Conservation (phyloP, 2,888 invertebrate species). For the Drosophila bunnanda region DNA sequence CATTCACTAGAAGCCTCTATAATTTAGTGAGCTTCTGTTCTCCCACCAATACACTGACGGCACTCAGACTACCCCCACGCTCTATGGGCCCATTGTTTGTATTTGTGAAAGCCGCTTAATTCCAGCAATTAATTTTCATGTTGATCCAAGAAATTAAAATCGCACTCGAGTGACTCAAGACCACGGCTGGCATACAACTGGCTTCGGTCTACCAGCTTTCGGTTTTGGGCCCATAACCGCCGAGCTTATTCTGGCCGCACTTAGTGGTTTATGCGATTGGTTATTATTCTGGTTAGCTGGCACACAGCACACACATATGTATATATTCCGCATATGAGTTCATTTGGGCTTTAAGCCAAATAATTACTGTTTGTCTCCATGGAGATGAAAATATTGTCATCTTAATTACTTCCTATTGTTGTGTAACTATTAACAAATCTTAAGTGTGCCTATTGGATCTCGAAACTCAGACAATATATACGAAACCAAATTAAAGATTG, state of each 20-base stretch:
- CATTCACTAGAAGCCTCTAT: background rate
- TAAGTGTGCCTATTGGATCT: background rate
- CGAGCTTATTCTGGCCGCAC: slow-evolving; percentile 41
- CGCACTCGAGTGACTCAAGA: slow-evolving; percentile 55
- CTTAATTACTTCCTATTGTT: background rate
- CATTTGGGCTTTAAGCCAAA: slow-evolving; percentile 2
- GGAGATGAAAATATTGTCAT: background rate
- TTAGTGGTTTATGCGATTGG: slow-evolving; percentile 49
- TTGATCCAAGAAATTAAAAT: slow-evolving; percentile 82
- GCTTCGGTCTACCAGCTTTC: slow-evolving; percentile 32
- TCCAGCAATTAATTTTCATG: slow-evolving; percentile 83
- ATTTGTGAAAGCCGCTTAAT: slow-evolving; percentile 75
- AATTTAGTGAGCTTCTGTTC: background rate
- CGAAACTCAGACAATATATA: too few species aligned
- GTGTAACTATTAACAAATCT: background rate
- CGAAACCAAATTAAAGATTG: too few species aligned
- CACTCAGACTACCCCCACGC: background rate
- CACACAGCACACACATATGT: background rate
- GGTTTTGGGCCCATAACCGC: slow-evolving; percentile 15
- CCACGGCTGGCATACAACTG: slow-evolving; percentile 5
- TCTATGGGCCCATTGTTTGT: slow-evolving; percentile 47
- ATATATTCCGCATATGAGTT: slow-evolving; percentile 20
- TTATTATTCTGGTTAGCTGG: slow-evolving; percentile 29
- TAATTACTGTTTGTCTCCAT: slow-evolving; percentile 15
- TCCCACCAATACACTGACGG: background rate